These are phyloP conservation scores for Tachina fera DNA, from an alignment of 2,888 invertebrate genomes.

Conservation along the genomic window DNA sequence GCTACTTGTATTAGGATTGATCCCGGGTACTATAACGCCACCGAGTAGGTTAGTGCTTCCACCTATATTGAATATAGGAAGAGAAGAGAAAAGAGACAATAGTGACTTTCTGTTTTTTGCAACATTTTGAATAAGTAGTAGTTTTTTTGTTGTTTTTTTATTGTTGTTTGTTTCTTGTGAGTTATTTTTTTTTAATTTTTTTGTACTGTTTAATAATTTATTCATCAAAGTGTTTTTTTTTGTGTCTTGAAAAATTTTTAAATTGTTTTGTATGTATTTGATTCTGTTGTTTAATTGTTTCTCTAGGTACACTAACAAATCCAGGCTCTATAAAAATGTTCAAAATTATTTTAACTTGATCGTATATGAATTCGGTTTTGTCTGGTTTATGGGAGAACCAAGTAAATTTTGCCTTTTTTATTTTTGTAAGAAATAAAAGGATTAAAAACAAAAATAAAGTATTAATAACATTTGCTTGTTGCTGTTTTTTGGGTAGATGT, in stretches of 20 bases:
- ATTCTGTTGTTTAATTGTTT: slow-evolving; percentile 65
- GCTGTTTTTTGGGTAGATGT: slow-evolving; percentile 30
- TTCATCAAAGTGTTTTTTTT: slow-evolving; percentile 58
- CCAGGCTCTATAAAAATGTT: slow-evolving; percentile 80
- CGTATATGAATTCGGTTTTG: slow-evolving; percentile 18
- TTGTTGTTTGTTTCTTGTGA: slow-evolving; percentile 67
- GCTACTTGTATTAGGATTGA: slow-evolving; percentile 81
- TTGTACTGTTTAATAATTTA: slow-evolving; percentile 61
- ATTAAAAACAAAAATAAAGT: slow-evolving; percentile 63
- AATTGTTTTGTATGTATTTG: slow-evolving; percentile 60
- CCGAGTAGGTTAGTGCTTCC: slow-evolving; percentile 83
- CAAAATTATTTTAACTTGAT: slow-evolving; percentile 47
- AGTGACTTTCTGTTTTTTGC: slow-evolving; percentile 83
- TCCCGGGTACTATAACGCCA: slow-evolving; percentile 83
- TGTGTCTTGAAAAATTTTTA: slow-evolving; percentile 51
- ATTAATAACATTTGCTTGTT: slow-evolving; percentile 57
- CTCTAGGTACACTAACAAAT: slow-evolving; percentile 80
- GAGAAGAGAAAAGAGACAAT: slow-evolving; percentile 84
- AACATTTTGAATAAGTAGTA: slow-evolving; percentile 73
- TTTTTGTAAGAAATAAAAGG: slow-evolving; percentile 53
- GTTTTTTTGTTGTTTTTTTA: slow-evolving; percentile 58
- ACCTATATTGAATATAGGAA: slow-evolving; percentile 83
- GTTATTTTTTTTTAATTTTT: slow-evolving; percentile 37
- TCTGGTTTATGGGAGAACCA: slow-evolving; percentile 11
- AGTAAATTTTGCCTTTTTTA: slow-evolving; percentile 44